Evolutionary conservation across 1,140 invertebrate species (phyloP), one percentile per base, ranked within the genome.

Genomic region (Drosophila nannoptera): DNA sequence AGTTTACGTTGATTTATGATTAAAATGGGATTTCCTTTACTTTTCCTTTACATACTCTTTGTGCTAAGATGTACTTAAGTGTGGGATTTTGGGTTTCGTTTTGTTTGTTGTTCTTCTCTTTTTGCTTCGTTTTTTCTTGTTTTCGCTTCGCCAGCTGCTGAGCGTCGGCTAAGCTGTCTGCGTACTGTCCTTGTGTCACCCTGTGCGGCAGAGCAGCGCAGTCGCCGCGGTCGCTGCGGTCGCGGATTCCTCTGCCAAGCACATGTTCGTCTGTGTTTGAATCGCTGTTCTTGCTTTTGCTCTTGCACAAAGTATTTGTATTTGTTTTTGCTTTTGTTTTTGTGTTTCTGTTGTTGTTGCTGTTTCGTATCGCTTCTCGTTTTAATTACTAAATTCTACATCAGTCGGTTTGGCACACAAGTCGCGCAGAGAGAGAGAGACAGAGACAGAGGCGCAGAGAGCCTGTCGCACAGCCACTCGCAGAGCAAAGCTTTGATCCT

Each of bases 371-470:
- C 45, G 46, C 70, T 78, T 61, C 56, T 74, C 64, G 66, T 52
- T 75, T 75, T 86, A 70, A 80, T 83, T 75, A 76, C 80, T 84
- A 87, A 83, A 87, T 80, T 77, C 78, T 87, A 87, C 77, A 87
- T 89, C 87, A 88, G 87, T 88, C 87, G 77, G 67, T 88, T 88
- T 88, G 87, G 87, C 87, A 88, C 87, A 83, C 81, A 88, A 78
- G 76, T 87, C 78, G 71, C 73, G 82, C 72, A 52, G 66, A 50
- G 68, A 54, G 69, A 68, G 71, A 72, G 54, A 64, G 36, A 55
- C 55, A 65, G 59, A 62, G 38, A 40, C 11, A 40, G 48, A 45
- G 40, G 55, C 8, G 42, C 48, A 29, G 35, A 22, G n/a, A 7
- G 9, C 46, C 36, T 50, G 40, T 43, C 7, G 22, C 16, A 22